Evolutionary conservation across 2,888 invertebrate genomes (phyloP), one percentile per base, ranked within the genome.

Genomic region (Trichopria drosophilae): DNA sequence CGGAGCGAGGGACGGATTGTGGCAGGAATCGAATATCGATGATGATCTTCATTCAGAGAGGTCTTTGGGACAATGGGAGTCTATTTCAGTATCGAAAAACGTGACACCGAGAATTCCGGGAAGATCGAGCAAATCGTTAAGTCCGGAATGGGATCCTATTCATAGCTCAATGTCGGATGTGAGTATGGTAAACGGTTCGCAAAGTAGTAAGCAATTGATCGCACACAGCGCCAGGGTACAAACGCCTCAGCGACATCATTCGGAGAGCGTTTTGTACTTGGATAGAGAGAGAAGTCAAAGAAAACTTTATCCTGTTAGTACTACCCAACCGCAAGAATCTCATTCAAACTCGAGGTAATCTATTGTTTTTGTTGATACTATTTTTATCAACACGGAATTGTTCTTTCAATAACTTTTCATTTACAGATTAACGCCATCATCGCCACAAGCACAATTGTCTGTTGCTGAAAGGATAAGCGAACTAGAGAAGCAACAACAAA

Each of bases 181-280:
- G 13, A 71, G 71, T 26, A 70, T 68, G 24, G 51, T 62, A 10
- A 68, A 68, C 6, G 62, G 65, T 3, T 47, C 45, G 15, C 32
- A 32, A 13, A n/a, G 67, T 6, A 75, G 73, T 51, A 76, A 77
- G 58, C 86, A 86, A 66, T 77, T 85, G 54, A 87, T 89, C 57
- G 88, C 84, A 32, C 89, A 88, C 66, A 88, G 88, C 65, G 85
- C 88, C 23, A 78, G 86, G 51, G 88, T 90, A 18, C 83, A 85
- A 66, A 85, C 87, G 35, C 88, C 88, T 9, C 87, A 89, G 73
- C 80, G 87, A 47, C 88, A 88, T 72, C 84, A 87, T 66, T 87
- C 87, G 39, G 88, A 88, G 73, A 87, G 86, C 66, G 86, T 88
- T 18, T 75, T 87, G 32, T 87, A 86, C 66, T 81, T 87, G 67